Evolutionary conservation across 1,140 invertebrate genomes (phyloP), one percentile per base, ranked within the genome.

Genomic region (Melipona quadrifasciata): DNA sequence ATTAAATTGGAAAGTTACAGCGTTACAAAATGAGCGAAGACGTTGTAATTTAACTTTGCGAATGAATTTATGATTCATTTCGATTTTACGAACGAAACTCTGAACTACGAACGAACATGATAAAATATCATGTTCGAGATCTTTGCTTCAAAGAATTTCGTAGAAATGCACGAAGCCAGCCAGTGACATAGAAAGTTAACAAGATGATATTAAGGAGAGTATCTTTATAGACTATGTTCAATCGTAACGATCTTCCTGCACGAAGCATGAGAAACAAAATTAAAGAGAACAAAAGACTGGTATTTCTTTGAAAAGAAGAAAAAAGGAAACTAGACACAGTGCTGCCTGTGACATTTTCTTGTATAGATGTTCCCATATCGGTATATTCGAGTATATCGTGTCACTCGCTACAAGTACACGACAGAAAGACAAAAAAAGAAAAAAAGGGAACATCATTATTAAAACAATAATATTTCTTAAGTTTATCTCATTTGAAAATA

Each of bases 221-320:
- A 65, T 10, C 3, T 27, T n/a, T 16, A 24, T 55, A n/a, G 19
- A 31, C 17, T n/a, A 34, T 61, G 51, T 72, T 80, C 68, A 31
- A 72, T 80, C 55, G 68, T 72, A 72, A 80, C 51, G 55, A 80
- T 70, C n/a, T 61, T 31, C 57, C 5, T 21, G 34, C 53, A 14
- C 55, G 34, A n/a, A 39, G 19, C 67, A 55, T 16, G 34, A 11
- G 21, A 31, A 70, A 70, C n/a, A 53, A 51, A 80, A 72, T 72
- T 57, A 71, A 51, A 39, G 12, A 61, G 10, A 19, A 65, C 27
- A 31, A 51, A 47, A 61, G 11, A 27, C n/a, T 47, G 24, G 24
- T 24, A 31, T 24, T 34, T 70, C 55, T 39, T 6, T 27, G 31
- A 57, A 39, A 39, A n/a, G 17, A 39, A 3, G 24, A 70, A 57